phyloP scores from a whole-genome alignment of 1,140 invertebrate genomes.

The Spodoptera litura region DNA sequence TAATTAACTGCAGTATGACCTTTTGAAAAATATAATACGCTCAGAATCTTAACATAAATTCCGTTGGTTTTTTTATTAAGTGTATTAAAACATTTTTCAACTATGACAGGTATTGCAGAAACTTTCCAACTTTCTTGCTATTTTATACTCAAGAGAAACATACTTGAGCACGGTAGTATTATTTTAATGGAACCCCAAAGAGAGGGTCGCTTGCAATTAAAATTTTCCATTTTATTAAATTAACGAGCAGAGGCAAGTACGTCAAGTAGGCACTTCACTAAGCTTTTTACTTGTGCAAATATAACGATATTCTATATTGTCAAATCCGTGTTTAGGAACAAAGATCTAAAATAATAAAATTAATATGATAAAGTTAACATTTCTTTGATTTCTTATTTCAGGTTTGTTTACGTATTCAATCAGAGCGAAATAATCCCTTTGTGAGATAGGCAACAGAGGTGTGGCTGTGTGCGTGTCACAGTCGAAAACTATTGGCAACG shows the following conservation, averaged over 20 bases:
- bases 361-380: constrained; percentile 1
- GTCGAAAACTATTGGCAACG: constrained; percentile 64
- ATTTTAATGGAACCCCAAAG: constrained; percentile 56
- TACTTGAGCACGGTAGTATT: constrained; percentile 53
- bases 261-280: constrained; percentile 48
- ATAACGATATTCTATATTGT: constrained; percentile 35
- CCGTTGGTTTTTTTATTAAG: not conserved
- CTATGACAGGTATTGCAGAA: constrained; percentile 22
- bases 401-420: constrained; percentile 41
- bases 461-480: not conserved
- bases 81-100: constrained; percentile 6
- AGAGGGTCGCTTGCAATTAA: constrained; percentile 58
- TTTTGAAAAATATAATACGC: no score
- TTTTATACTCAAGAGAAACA: constrained; percentile 52
- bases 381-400: constrained; percentile 17
- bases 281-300: constrained; percentile 44
- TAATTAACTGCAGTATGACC: no score
- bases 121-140: constrained; percentile 44
- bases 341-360: not conserved
- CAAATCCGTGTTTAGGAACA: constrained; percentile 5
- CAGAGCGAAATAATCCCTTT: constrained; percentile 42
- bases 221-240: constrained; percentile 65
- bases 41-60: not conserved
- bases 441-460: constrained; percentile 17
- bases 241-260: constrained; percentile 56